Percentiles rank a stretch among this genome's conserved stretches.
phyloP scores from a whole-genome alignment of 2,797 vertebrate genomes.

The Callimico goeldii region DNA sequence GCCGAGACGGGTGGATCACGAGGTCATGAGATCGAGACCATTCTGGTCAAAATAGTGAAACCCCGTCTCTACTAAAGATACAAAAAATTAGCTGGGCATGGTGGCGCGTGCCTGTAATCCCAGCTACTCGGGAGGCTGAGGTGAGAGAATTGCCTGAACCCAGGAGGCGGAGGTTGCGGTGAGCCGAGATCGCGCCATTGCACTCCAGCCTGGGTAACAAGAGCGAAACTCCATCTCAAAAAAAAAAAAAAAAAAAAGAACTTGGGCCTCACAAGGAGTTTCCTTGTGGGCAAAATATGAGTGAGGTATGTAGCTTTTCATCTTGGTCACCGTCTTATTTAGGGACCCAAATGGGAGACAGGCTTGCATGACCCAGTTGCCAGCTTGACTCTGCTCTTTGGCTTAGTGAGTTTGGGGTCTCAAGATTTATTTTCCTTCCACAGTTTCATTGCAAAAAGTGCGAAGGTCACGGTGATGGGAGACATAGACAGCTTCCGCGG shows the following conservation, averaged over 20 bases:
- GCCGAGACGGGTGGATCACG: too few species aligned
- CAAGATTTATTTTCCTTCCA: not conserved
- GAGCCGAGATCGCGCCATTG: not conserved
- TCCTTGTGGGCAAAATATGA: not conserved
- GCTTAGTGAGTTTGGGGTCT: not conserved
- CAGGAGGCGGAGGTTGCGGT: accelerated
- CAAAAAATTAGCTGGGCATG: too few species aligned
- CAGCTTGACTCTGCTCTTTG: not conserved
- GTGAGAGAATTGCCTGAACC: not conserved
- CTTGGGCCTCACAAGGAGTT: not conserved
- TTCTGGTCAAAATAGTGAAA: too few species aligned
- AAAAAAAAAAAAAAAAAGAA: not conserved
- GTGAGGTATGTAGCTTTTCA: not conserved
- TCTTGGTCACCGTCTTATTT: not conserved
- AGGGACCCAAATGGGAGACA: not conserved
- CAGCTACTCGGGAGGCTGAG: too few species aligned
- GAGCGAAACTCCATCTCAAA: not conserved
- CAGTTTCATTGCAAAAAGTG: not conserved
- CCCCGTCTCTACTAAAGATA: too few species aligned
- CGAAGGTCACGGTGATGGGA: not conserved
- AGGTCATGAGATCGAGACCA: too few species aligned
- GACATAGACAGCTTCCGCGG: not conserved
- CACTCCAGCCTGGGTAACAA: not conserved
- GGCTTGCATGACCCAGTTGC: not conserved
- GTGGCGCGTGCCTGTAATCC: too few species aligned